Conservation (phyloP, 2,797 vertebrate species). For the Megalops cyprinoides region DNA sequence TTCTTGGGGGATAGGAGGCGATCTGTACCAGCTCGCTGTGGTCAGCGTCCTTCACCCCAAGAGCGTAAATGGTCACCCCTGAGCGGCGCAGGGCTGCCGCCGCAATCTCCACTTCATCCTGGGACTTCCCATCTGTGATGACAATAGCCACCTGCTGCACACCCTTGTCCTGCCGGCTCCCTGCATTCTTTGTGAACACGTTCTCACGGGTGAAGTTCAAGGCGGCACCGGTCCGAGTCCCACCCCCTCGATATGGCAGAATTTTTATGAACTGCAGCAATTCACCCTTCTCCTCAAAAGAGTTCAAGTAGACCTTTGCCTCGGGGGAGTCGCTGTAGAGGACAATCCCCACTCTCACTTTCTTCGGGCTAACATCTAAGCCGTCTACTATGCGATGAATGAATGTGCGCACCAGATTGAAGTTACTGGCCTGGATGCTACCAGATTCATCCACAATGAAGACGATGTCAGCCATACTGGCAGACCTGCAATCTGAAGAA, state of each 20-base stretch:
- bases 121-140: constrained; percentile 73
- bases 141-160: constrained; percentile 79
- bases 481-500: constrained; percentile 70
- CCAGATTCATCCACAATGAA: constrained; percentile 82
- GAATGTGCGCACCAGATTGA: constrained; percentile 73
- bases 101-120: constrained; percentile 62
- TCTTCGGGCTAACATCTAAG: constrained; percentile 55
- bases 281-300: constrained; percentile 64
- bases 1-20: constrained; percentile 72
- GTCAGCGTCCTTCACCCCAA: constrained; percentile 68
- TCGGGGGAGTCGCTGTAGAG: constrained; percentile 62
- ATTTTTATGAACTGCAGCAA: constrained; percentile 74
- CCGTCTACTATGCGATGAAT: constrained; percentile 70
- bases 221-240: constrained; percentile 68
- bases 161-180: constrained; percentile 66
- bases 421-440: constrained; percentile 64
- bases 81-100: constrained; percentile 68
- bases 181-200: constrained; percentile 62
- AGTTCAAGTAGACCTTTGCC: constrained; percentile 71
- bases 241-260: constrained; percentile 69
- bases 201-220: constrained; percentile 68
- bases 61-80: constrained; percentile 71
- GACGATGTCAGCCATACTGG: constrained; percentile 75
- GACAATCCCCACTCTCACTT: constrained; percentile 76
- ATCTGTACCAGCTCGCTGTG: constrained; percentile 66